phyloP scores from a whole-genome alignment of 2,113 vertebrate genomes.

The Meriones unguiculatus region DNA sequence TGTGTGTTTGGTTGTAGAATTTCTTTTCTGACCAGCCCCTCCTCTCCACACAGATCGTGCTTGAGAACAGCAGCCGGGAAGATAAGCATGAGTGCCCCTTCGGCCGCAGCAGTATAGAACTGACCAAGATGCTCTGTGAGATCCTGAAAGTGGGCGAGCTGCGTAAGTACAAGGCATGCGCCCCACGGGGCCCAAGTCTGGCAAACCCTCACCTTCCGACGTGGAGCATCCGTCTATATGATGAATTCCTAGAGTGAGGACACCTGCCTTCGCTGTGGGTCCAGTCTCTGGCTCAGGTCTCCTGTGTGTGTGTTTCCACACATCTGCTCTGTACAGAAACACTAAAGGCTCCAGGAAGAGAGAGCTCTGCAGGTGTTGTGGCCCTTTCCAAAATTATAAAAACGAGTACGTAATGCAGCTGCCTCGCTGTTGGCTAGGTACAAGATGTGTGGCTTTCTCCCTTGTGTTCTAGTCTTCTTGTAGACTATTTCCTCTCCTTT shows the following conservation, averaged over 20 bases:
- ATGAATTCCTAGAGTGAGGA: not conserved
- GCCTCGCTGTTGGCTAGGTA: not conserved
- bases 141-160: constrained; percentile 98
- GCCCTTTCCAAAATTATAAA: not conserved
- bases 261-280: fast-evolving
- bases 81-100: constrained; percentile 99
- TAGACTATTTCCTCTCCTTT: constrained; percentile 51
- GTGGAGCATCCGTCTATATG: fast-evolving
- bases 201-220: not conserved
- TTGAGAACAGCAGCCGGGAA: constrained; percentile 99
- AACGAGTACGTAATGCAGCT: not conserved
- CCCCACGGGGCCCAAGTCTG: fast-evolving
- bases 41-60: constrained; percentile 91
- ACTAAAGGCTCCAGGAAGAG: not conserved
- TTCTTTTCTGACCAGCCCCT: not conserved
- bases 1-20: not conserved
- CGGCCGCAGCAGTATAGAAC: constrained; percentile 98
- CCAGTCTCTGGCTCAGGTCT: not conserved
- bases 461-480: not conserved
- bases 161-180: constrained; percentile 91
- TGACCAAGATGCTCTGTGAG: constrained; percentile 99
- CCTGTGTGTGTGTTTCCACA: not conserved
- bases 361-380: not conserved
- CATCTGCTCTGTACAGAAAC: not conserved
- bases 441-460: not conserved